Base-by-base conservation (phyloP, 2,888 invertebrate species). In the Teleogryllus oceanicus region DNA sequence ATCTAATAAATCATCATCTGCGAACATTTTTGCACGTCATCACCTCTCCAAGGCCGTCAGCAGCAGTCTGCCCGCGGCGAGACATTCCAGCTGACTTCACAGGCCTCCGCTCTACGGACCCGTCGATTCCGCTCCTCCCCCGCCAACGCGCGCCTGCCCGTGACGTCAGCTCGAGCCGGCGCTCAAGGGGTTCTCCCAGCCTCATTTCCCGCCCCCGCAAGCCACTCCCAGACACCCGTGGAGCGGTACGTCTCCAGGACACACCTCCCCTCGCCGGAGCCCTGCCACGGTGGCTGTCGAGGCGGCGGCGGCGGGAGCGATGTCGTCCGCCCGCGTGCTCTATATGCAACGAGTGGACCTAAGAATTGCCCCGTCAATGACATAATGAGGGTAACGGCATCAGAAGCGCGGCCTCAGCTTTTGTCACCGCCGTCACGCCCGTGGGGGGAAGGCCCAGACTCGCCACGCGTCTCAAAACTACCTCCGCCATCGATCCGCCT, bases 311-410 rank as follows among this genome's bases (percentile, higher is more conserved):
- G 37, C 37, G 37, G 37, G 37, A 37, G 37, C 37, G 37, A 37
- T 37, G 37, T 37, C 37, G 37, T 37, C 37, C 37, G 37, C 37
- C 37, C 62, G 62, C 62, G 62, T 62, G 62, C 62, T 62, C 62
- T 62, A 62, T 62, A 62, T 62, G 62, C 62, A n/a, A 18, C 62
- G 62, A 62, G 62, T 62, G 62, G 62, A 62, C 62, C 62, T 62
- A 62, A 62, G 62, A 62, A 62, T 62, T 62, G 62, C 18, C 18
- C 62, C 49, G 78, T 37, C 49, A 51, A 79, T 79, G 37, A 79
- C 75, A 76, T 75, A 79, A 76, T 79, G 50, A 76, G 50, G 21
- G 49, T 79, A 24, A 50, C 75, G 10, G 62, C 62, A 18, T 62
- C 62, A n/a, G 62, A n/a, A 62, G 62, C n/a, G 62, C n/a, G n/a